Evolutionary conservation across 2,797 vertebrate genomes (phyloP).

Genomic region (Myotis vivesi): DNA sequence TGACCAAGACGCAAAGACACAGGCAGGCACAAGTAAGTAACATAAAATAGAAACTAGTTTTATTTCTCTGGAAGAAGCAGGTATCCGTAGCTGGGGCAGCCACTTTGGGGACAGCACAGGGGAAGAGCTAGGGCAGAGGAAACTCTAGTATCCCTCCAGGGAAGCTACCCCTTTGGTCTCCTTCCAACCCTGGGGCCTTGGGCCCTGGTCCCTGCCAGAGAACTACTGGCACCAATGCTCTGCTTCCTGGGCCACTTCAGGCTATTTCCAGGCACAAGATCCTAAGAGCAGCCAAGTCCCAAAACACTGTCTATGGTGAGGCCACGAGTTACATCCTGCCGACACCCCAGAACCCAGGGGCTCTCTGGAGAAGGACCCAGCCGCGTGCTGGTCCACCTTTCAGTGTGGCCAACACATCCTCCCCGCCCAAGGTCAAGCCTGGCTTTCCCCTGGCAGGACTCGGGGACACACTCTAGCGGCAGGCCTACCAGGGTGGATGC

Average conservation of each 20-base stretch:
- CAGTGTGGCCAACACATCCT: background rate
- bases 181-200: conserved; percentile 55
- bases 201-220: conserved; percentile 65
- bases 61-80: conserved; percentile 79
- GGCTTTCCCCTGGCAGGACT: background rate
- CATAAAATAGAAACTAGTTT: conserved; percentile 79
- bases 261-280: conserved; percentile 49
- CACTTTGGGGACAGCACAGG: conserved; percentile 57
- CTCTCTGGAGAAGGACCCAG: background rate
- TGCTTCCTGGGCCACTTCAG: conserved; percentile 14
- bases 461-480: background rate
- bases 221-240: conserved; percentile 33
- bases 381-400: background rate
- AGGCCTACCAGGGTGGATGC: background rate
- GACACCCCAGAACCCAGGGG: background rate
- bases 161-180: conserved; percentile 56
- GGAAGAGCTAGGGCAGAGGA: conserved; percentile 30
- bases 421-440: background rate
- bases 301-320: background rate
- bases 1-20: conserved; percentile 12
- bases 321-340: background rate
- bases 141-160: conserved; percentile 27
- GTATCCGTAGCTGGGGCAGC: conserved; percentile 48
- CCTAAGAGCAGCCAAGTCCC: background rate
- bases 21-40: conserved; percentile 36